Base-by-base conservation (phyloP, 1,140 invertebrate species). In the Matsumurasca onukii region DNA sequence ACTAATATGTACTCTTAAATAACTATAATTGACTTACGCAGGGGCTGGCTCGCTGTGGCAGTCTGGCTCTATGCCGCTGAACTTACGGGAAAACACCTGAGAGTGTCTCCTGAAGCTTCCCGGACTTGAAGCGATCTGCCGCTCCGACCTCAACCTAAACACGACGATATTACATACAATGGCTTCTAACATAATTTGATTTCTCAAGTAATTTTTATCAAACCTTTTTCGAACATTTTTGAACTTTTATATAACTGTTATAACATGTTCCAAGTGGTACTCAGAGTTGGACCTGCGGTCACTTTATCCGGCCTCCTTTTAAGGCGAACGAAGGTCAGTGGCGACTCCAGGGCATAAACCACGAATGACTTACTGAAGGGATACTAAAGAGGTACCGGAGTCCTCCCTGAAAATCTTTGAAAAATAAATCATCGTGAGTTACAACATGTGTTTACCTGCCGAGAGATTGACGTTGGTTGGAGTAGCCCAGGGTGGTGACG, bases 21-120 rank as follows among this genome's bases (percentile, higher is more conserved):
- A n/a, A n/a, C n/a, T n/a, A n/a, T n/a, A n/a, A n/a, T n/a, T n/a
- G n/a, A n/a, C n/a, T 61, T 29, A 71, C 71, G 67, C 55, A 17
- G 62, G 70, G 25, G 68, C 70, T 0, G 71, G 71, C 29, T 73
- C 71, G 30, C 71, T 73, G 64, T 73, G 67, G 59, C 69, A 71
- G 22, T 73, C 71, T 25, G 31, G n/a, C 12, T 63, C 30, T 31
- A 65, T 45, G 62, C n/a, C 24, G 62, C n/a, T 39, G 3, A 5
- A 13, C 34, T 9, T 48, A n/a, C 39, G 1, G 1, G 34, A 27
- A 17, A 31, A 9, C 12, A 48, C 1, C n/a, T 39, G 62, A 45
- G n/a, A 9, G 9, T 31, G 24, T 3, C 24, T 66, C 13, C 48
- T 0, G 30, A 24, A 12, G 45, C 12, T 22, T 30, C 27, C 20